Evolutionary conservation across 1,140 invertebrate species (phyloP).

Genomic region (Drosophila mauritiana): DNA sequence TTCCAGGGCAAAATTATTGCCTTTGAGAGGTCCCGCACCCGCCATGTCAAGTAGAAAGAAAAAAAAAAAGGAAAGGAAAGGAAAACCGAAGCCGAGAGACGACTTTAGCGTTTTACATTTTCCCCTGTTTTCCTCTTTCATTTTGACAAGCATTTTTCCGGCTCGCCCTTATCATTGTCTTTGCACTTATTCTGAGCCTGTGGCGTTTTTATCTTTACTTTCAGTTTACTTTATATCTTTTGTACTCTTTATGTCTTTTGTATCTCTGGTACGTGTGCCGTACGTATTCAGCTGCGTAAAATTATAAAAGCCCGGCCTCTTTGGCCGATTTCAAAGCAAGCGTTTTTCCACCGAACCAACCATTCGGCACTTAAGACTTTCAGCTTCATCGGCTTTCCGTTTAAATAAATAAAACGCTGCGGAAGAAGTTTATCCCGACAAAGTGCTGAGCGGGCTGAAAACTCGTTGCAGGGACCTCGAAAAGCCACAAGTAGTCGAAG

Average conservation of each 20-base stretch:
- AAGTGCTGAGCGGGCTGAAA: conserved; percentile 45
- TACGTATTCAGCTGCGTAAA: conserved; percentile 36
- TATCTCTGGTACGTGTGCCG: conserved; percentile 56
- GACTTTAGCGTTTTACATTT: conserved; percentile 14
- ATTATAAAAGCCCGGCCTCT: conserved; percentile 61
- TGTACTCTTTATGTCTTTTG: conserved; percentile 57
- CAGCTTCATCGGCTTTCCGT: conserved; percentile 73
- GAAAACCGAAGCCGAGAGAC: not conserved
- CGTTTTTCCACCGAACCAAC: conserved; percentile 29
- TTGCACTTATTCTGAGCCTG: conserved; percentile 58
- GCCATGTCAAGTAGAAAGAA: conserved; percentile 17
- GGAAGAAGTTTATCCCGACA: conserved; percentile 27
- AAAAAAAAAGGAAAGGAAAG: not conserved
- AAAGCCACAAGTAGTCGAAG: conserved; percentile 59
- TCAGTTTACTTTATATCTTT: conserved; percentile 78
- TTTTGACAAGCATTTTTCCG: conserved; percentile 31
- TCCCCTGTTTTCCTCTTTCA: conserved; percentile 31
- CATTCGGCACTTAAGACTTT: conserved; percentile 63
- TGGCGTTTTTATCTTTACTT: conserved; percentile 74
- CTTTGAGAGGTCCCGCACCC: conserved; percentile 9
- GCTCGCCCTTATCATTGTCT: conserved; percentile 62
- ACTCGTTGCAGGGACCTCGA: conserved; percentile 33
- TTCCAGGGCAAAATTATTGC: conserved; percentile 21
- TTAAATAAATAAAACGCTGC: conserved; percentile 73
- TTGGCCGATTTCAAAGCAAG: conserved; percentile 55